Conservation (phyloP, 2,888 invertebrate genomes). For the Yponomeuta malinellus region DNA sequence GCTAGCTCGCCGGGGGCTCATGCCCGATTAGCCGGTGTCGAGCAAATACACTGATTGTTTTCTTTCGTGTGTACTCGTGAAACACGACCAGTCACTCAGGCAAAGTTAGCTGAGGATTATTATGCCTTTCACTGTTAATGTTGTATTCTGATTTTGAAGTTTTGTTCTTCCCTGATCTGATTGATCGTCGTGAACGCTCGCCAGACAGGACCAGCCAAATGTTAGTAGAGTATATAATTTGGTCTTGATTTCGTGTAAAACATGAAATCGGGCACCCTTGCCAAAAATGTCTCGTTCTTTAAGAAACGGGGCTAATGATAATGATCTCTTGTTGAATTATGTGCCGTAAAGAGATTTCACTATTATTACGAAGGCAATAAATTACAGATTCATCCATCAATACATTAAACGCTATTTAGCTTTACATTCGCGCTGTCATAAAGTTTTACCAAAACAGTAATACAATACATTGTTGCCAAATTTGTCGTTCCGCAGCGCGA, state of each 20-base stretch:
- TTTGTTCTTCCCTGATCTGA: too few relatives aligned
- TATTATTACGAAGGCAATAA: not conserved
- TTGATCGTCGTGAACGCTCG: too few relatives aligned
- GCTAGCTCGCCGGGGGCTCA: constrained; percentile 27
- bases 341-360: not conserved
- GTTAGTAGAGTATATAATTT: too few relatives aligned
- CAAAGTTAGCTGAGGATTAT: not conserved
- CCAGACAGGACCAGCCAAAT: too few relatives aligned
- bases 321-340: not conserved
- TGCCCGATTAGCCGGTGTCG: constrained; percentile 40
- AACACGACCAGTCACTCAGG: not conserved
- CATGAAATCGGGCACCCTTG: not conserved
- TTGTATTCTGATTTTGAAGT: not conserved
- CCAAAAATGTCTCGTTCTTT: not conserved
- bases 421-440: constrained; percentile 5
- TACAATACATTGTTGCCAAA: constrained; percentile 34
- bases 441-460: constrained; percentile 8
- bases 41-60: constrained; percentile 51
- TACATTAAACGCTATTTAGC: constrained; percentile 11
- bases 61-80: constrained; percentile 32
- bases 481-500: constrained; percentile 58
- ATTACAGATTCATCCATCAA: constrained; percentile 3
- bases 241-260: too few relatives aligned
- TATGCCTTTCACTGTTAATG: not conserved
- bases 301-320: not conserved